These are phyloP conservation scores for Peromyscus melanophrys DNA, from an alignment of 2,797 vertebrate species.

Conservation along the genomic window DNA sequence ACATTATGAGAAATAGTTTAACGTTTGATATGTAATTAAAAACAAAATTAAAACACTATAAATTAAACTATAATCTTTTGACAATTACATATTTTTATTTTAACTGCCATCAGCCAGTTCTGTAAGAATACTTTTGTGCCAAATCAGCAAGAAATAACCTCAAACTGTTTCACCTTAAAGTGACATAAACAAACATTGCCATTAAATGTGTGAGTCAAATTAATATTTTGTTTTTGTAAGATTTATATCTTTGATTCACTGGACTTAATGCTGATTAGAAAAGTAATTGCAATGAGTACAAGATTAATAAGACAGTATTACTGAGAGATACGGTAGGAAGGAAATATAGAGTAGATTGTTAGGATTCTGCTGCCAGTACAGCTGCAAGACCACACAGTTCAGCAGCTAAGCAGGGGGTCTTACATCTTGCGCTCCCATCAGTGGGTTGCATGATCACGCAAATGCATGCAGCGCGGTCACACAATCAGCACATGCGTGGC, in stretches of 20 bases:
- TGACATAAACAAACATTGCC: neutral
- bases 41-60: constrained; percentile 51
- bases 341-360: neutral
- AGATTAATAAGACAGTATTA: neutral
- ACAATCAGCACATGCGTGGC: too few species aligned
- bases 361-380: too few species aligned
- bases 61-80: constrained; percentile 6
- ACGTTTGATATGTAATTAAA: constrained; percentile 20
- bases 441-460: too few species aligned
- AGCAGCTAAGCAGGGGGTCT: too few species aligned
- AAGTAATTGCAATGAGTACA: neutral
- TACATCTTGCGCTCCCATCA: too few species aligned
- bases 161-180: constrained; percentile 11
- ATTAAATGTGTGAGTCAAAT: neutral
- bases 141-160: constrained; percentile 4
- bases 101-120: constrained; percentile 9
- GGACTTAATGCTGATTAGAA: constrained; percentile 18
- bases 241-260: constrained; percentile 50
- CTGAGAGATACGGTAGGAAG: neutral
- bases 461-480: too few species aligned
- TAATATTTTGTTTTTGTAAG: constrained; percentile 45
- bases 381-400: too few species aligned
- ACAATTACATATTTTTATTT: constrained; percentile 10
- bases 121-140: neutral
- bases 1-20: constrained; percentile 42